Evolutionary conservation across 2,797 vertebrate genomes (phyloP).

Genomic region (Hybognathus amarus): DNA sequence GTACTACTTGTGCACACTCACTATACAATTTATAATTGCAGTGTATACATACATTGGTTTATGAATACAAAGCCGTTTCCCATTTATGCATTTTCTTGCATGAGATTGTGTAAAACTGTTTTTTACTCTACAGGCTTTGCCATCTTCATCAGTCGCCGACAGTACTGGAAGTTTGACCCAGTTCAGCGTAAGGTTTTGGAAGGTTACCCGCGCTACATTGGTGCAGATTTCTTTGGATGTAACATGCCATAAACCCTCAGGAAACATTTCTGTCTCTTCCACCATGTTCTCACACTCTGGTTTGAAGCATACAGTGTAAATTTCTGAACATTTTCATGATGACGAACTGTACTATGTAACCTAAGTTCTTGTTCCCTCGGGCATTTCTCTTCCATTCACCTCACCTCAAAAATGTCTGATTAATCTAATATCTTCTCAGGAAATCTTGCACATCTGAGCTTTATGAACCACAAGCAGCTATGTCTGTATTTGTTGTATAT

Average conservation of each 20-base stretch:
- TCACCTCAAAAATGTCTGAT: slow-evolving; percentile 12
- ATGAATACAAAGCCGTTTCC: background rate
- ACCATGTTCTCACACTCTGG: background rate
- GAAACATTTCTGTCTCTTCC: slow-evolving; percentile 19
- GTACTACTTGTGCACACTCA: background rate
- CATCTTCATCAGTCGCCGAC: slow-evolving; percentile 86
- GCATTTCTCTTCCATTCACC: background rate
- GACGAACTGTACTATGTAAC: background rate
- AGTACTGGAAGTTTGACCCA: slow-evolving; percentile 95
- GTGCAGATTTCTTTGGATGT: slow-evolving; percentile 91
- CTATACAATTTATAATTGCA: background rate
- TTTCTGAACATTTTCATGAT: background rate
- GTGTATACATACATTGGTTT: background rate
- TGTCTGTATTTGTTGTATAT: slow-evolving; percentile 39
- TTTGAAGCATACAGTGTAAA: slow-evolving; percentile 33
- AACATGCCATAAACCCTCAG: slow-evolving; percentile 45
- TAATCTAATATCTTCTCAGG: slow-evolving; percentile 37
- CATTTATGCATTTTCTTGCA: background rate
- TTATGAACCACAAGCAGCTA: slow-evolving; percentile 41
- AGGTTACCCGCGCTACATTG: slow-evolving; percentile 88
- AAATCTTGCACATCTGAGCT: slow-evolving; percentile 47
- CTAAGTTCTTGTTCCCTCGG: background rate
- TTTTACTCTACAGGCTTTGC: slow-evolving; percentile 82
- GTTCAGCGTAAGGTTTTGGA: slow-evolving; percentile 86
- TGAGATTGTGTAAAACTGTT: background rate